These are phyloP conservation scores for Agapostemon virescens DNA, from an alignment of 2,888 invertebrate genomes.

Conservation along the genomic window DNA sequence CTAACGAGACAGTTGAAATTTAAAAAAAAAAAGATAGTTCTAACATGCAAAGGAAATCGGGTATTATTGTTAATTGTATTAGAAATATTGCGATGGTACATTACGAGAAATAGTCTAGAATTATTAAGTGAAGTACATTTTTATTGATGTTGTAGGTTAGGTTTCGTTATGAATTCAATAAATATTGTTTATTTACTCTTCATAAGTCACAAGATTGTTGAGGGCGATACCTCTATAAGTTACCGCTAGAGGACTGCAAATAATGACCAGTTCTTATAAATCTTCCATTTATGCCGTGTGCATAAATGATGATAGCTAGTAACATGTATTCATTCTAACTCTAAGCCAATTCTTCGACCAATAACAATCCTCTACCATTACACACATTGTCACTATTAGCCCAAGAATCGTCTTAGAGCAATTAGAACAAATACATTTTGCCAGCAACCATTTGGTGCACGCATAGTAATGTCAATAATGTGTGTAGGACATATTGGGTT, in stretches of 20 bases:
- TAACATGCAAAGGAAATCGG: slow-evolving; percentile 4
- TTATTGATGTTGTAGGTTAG: not conserved
- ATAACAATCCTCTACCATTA: not conserved
- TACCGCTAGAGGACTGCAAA: not conserved
- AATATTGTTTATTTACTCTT: slow-evolving; percentile 11
- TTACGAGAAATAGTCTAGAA: not conserved
- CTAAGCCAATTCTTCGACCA: not conserved
- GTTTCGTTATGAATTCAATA: not conserved
- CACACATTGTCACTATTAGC: not conserved
- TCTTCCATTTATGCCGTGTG: not conserved
- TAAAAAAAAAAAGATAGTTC: slow-evolving; percentile 20
- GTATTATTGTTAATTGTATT: not conserved
- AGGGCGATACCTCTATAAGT: not conserved
- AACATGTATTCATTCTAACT: not conserved
- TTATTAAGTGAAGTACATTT: not conserved
- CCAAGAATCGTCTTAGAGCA: not conserved
- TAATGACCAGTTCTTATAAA: slow-evolving; percentile 1
- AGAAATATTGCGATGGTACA: not conserved
- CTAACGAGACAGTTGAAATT: slow-evolving; percentile 47
- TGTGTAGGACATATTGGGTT: not conserved
- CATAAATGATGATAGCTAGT: not conserved
- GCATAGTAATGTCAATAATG: no score
- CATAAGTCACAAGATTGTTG: not conserved
- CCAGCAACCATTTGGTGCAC: not conserved
- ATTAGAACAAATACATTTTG: no score